Base-by-base conservation (phyloP, 2,888 invertebrate genomes). In the Masnerella sp. region DNA sequence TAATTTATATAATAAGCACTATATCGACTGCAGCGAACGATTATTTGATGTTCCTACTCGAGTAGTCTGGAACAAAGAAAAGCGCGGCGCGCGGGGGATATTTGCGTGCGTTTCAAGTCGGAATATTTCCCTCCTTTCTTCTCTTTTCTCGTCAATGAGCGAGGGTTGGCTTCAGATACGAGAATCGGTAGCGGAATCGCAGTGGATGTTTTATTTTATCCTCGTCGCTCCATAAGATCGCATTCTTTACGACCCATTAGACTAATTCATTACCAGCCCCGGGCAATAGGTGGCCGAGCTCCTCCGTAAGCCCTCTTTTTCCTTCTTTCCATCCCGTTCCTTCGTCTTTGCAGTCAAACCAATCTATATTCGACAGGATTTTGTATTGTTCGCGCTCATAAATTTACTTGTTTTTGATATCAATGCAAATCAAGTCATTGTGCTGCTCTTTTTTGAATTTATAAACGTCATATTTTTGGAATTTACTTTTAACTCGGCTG, bases 231-330 rank as follows among this genome's bases (percentile, higher is more conserved):
- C 85, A 84, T 87, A 87, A 87, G 85, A 87, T 86, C 86, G 84
- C 85, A 86, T 87, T 86, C 85, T 86, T 87, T 87, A 87, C 85
- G 87, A 87, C 84, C 87, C 86, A 87, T 87, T 87, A 86, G 86
- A 87, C 85, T 86, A 87, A 87, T 87, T 87, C 87, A 87, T 87
- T 87, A 86, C 84, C 82, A 75, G 83, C 83, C 83, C 78, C 79
- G 74, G 82, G 84, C 83, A 82, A 81, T 81, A 79, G 82, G 82
- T 83, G 81, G 82, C 79, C 81, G 79, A 82, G 81, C 78, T 80
- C 77, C 79, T 80, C 77, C 79, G 64, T 79, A 77, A 80, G 79
- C 80, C 77, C 75, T 80, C 78, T 45, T 59, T n/a, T n/a, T 72
- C 56, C 56, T 72, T 76, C 70, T 61, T 69, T 64, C 56, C 52